Evolutionary conservation across 1,140 invertebrate species (phyloP).

Genomic region (Teleogryllus occipitalis): DNA sequence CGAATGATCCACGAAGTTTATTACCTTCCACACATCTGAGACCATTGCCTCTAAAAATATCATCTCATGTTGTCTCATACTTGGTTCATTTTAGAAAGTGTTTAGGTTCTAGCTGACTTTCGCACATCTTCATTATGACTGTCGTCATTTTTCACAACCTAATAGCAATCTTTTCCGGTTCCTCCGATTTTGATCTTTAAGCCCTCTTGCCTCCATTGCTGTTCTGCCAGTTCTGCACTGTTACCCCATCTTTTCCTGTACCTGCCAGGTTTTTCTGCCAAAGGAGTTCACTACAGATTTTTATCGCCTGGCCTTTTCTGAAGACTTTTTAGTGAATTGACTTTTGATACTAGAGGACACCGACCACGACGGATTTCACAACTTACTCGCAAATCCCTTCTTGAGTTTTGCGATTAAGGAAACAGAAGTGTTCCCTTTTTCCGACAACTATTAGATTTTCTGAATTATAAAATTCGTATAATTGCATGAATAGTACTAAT

Average conservation of each 20-base stretch:
- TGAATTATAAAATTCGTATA: background rate
- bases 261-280: background rate
- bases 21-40: no score
- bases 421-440: background rate
- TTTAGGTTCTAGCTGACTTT: no score
- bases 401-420: background rate
- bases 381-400: background rate
- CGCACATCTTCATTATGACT: background rate
- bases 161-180: background rate
- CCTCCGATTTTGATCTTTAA: background rate
- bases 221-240: background rate
- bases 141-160: background rate
- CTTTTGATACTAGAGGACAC: background rate
- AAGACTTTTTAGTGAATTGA: background rate
- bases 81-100: no score
- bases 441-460: no score
- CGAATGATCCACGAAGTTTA: no score
- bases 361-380: background rate
- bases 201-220: background rate
- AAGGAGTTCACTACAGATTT: background rate
- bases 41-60: no score
- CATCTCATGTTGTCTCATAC: no score
- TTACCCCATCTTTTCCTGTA: background rate
- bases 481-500: no score
- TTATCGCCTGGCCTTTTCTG: background rate